These are phyloP conservation scores for Drosophila fuyamai DNA, from an alignment of 1,140 invertebrate species.

Conservation along the genomic window DNA sequence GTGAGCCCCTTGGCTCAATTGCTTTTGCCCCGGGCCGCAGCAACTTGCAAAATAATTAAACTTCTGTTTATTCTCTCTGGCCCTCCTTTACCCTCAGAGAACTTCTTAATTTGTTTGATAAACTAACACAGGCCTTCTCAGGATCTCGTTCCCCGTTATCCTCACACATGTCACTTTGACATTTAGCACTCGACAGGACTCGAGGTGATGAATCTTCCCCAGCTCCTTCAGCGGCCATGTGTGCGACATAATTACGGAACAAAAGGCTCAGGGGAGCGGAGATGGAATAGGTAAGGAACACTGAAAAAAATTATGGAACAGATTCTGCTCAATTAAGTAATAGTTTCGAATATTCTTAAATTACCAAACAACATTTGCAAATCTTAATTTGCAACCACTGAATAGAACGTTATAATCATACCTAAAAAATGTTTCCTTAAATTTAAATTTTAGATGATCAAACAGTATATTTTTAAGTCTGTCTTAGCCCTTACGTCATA, in stretches of 20 bases:
- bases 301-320: not conserved
- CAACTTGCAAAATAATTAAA: slow-evolving; percentile 78
- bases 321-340: too few relatives aligned
- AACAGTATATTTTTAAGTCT: too few relatives aligned
- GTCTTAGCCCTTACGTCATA: too few relatives aligned
- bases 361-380: too few relatives aligned
- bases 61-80: slow-evolving; percentile 75
- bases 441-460: too few relatives aligned
- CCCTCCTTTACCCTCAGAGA: slow-evolving; percentile 10
- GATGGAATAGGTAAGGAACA: slow-evolving; percentile 1
- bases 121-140: slow-evolving; percentile 51
- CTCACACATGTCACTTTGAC: slow-evolving; percentile 66
- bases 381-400: too few relatives aligned
- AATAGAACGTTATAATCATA: too few relatives aligned
- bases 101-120: slow-evolving; percentile 80
- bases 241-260: slow-evolving; percentile 69
- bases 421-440: too few relatives aligned
- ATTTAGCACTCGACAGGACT: slow-evolving; percentile 53
- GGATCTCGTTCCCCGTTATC: slow-evolving; percentile 9
- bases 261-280: slow-evolving; percentile 45
- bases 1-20: slow-evolving; percentile 68
- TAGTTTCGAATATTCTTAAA: too few relatives aligned
- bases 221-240: slow-evolving; percentile 20
- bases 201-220: slow-evolving; percentile 41
- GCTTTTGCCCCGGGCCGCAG: slow-evolving; percentile 23